Percentiles rank a stretch among this genome's conserved stretches.
Evolutionary conservation across 2,113 vertebrate species (phyloP).

Genomic region (Hoplias malabaricus): DNA sequence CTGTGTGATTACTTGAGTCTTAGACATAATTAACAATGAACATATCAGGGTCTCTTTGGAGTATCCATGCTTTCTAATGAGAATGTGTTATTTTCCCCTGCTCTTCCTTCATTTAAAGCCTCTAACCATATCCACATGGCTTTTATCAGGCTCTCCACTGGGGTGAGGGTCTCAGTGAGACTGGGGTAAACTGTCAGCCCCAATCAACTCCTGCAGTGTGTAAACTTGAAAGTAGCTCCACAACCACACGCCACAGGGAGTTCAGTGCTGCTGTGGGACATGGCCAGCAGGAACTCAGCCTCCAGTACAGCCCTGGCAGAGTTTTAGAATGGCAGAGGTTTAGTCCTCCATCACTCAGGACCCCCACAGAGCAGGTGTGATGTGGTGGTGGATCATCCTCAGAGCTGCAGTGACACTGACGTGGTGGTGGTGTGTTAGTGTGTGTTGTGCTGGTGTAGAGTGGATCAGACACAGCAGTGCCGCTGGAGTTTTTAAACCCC

Average conservation of each 20-base stretch:
- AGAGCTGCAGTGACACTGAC: no score
- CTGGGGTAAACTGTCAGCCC: slow-evolving; percentile 38
- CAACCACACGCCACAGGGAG: slow-evolving; percentile 47
- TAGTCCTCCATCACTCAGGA: slow-evolving; percentile 47
- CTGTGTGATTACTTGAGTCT: no score
- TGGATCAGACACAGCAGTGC: no score
- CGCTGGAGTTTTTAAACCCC: no score
- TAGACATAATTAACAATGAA: no score
- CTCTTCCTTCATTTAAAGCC: background rate
- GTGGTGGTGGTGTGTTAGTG: no score
- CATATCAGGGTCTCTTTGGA: background rate
- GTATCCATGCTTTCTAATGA: background rate
- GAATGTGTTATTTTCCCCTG: background rate
- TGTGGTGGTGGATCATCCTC: no score
- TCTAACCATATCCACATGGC: background rate
- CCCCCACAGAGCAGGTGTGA: slow-evolving; percentile 18
- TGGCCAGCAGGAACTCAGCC: slow-evolving; percentile 31
- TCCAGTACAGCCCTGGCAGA: slow-evolving; percentile 19
- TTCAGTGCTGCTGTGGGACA: slow-evolving; percentile 43
- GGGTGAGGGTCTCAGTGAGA: slow-evolving; percentile 17
- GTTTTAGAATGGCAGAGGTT: slow-evolving; percentile 34
- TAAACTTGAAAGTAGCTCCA: slow-evolving; percentile 44
- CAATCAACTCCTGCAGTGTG: slow-evolving; percentile 41
- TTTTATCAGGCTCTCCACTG: slow-evolving; percentile 32
- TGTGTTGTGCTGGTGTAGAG: no score